phyloP scores from a whole-genome alignment of 2,888 invertebrate species.

The Drosophila algonquin region DNA sequence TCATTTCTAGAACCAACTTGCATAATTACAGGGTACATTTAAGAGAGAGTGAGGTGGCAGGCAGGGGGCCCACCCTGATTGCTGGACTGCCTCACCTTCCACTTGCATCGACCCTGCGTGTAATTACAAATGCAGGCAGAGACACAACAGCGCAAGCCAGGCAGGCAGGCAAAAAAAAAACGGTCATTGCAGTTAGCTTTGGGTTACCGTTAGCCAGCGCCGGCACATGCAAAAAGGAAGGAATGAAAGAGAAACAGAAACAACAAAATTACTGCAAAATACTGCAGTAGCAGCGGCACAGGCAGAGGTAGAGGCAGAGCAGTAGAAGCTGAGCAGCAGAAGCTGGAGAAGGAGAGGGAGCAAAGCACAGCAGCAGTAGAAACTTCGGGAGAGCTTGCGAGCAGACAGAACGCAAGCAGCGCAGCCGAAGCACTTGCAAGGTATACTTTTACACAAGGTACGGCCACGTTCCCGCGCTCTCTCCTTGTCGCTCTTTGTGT shows the following conservation, averaged over 20 bases:
- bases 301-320: no score
- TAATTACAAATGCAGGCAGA: slow-evolving; percentile 43
- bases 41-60: not conserved
- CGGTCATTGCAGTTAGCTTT: slow-evolving; percentile 71
- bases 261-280: slow-evolving; percentile 11
- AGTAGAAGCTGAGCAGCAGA: no score
- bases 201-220: slow-evolving; percentile 60
- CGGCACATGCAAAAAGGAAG: slow-evolving; percentile 20
- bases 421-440: not conserved
- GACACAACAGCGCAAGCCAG: slow-evolving; percentile 45
- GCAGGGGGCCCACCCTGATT: not conserved
- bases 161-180: slow-evolving; percentile 27
- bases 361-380: not conserved
- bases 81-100: not conserved
- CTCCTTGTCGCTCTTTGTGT: not conserved
- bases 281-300: slow-evolving; percentile 3
- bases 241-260: slow-evolving; percentile 25
- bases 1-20: slow-evolving; percentile 42
- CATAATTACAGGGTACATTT: slow-evolving; percentile 56
- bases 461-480: not conserved
- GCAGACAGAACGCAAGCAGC: not conserved
- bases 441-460: not conserved
- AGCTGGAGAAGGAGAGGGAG: no score
- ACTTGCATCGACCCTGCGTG: slow-evolving; percentile 40
- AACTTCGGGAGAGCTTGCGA: not conserved